These are phyloP conservation scores for Gastrophryne carolinensis DNA, from an alignment of 2,797 vertebrate species.

Conservation along the genomic window DNA sequence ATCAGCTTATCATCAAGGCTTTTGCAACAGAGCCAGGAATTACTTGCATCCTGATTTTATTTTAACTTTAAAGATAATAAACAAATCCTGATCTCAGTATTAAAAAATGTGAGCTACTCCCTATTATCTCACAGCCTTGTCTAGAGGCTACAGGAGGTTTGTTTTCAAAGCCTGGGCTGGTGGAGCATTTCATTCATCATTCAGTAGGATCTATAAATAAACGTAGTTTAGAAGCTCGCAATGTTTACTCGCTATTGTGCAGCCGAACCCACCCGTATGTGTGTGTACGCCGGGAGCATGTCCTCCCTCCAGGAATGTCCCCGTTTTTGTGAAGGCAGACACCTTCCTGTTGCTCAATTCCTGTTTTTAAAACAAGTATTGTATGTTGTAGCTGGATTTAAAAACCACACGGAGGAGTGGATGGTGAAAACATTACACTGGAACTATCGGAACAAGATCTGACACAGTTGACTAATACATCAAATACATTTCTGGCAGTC, in stretches of 20 bases:
- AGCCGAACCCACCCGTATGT: constrained; percentile 42
- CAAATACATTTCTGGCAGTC: background rate
- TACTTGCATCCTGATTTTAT: too few species aligned
- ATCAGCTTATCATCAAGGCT: too few species aligned
- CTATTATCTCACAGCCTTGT: background rate
- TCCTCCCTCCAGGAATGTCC: constrained; percentile 50
- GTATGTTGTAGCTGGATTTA: constrained; percentile 32
- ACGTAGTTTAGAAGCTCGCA: constrained; percentile 22
- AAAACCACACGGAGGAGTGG: constrained; percentile 24
- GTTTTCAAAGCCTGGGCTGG: constrained; percentile 50
- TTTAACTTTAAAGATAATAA: too few species aligned
- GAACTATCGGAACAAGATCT: constrained; percentile 18
- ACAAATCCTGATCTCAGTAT: background rate
- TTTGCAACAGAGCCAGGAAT: too few species aligned
- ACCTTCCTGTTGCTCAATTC: constrained; percentile 53
- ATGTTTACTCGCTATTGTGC: constrained; percentile 60
- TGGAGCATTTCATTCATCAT: constrained; percentile 49
- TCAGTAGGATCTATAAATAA: constrained; percentile 60
- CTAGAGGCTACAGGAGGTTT: constrained; percentile 23
- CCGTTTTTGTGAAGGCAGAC: constrained; percentile 57
- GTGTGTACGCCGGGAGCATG: constrained; percentile 46
- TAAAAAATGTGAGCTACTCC: background rate
- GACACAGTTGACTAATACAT: background rate
- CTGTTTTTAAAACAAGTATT: constrained; percentile 50
- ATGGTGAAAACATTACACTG: background rate